phyloP scores from a whole-genome alignment of 2,113 vertebrate species.

The Fulmarus glacialis region DNA sequence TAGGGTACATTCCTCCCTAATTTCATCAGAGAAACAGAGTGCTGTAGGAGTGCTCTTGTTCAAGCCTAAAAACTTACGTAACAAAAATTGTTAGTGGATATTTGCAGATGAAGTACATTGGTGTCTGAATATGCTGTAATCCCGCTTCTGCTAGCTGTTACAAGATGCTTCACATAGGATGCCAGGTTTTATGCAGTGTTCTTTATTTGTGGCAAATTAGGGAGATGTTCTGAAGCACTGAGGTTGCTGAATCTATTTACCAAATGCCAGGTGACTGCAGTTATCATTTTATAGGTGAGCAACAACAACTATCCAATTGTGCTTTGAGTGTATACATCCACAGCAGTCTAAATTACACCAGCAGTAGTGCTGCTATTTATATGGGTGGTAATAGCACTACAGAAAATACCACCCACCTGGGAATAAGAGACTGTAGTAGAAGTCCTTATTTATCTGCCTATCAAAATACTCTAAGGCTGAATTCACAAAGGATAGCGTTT shows the following conservation, averaged over 20 bases:
- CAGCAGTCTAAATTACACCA: conserved; percentile 14
- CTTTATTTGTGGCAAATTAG: conserved; percentile 16
- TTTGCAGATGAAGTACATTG: not conserved
- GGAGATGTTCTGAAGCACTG: not conserved
- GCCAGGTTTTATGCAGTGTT: not conserved
- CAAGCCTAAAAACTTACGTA: not conserved
- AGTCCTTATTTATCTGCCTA: conserved; percentile 12
- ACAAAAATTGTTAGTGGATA: not conserved
- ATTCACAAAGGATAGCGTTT: not conserved
- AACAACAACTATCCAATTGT: not conserved
- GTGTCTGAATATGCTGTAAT: not conserved
- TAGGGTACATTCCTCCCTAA: not conserved
- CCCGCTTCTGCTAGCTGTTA: not conserved
- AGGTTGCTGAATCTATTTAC: not conserved
- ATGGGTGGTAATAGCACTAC: not conserved
- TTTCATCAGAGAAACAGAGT: not conserved
- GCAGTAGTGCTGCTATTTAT: conserved; percentile 35
- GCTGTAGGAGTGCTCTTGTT: not conserved
- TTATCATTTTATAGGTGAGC: not conserved
- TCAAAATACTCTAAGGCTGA: not conserved
- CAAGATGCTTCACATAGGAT: not conserved
- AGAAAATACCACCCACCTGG: conserved; percentile 9
- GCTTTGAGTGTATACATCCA: not conserved
- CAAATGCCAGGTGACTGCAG: not conserved
- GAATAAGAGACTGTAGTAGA: not conserved